A percentile compares a stretch with the other conserved stretches of the same genome.
Evolutionary conservation across 2,888 invertebrate genomes (phyloP).

Genomic region (Erebia palarica): DNA sequence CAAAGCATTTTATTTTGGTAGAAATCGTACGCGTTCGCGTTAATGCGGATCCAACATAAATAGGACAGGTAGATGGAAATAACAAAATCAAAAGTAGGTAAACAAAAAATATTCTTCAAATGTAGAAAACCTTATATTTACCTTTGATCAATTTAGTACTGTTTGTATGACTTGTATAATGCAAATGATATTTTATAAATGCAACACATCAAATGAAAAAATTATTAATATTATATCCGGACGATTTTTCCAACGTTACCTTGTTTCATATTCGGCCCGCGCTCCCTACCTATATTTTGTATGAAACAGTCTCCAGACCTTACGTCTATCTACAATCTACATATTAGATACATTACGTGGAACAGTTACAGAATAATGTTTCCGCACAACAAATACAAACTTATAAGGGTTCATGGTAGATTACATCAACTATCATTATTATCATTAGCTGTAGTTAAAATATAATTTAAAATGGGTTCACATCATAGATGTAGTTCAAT

Average conservation of each 20-base stretch:
- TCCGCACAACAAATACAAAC: slow-evolving; percentile 41
- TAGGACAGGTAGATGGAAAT: no score
- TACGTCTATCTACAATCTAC: slow-evolving; percentile 57
- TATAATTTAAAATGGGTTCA: neutral
- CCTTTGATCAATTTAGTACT: no score
- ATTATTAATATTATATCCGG: neutral
- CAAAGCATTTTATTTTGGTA: no score
- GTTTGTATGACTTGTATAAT: neutral
- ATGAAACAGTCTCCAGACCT: slow-evolving; percentile 69
- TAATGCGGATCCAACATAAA: no score
- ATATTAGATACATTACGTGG: slow-evolving; percentile 51
- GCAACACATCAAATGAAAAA: neutral
- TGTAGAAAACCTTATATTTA: no score
- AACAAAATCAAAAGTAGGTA: no score
- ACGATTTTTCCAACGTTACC: slow-evolving; percentile 63
- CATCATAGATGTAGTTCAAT: no score
- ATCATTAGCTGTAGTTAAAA: neutral
- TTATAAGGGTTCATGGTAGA: slow-evolving; percentile 20
- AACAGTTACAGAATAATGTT: slow-evolving; percentile 49
- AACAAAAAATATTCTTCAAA: no score
- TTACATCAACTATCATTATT: slow-evolving; percentile 1
- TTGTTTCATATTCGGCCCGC: slow-evolving; percentile 67
- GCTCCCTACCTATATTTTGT: slow-evolving; percentile 65
- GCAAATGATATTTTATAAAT: neutral
- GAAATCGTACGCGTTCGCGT: no score